Percentiles rank a stretch among this genome's conserved stretches.
These are phyloP conservation scores for Nipponia nippon DNA, from an alignment of 2,113 vertebrate genomes.

Conservation along the genomic window DNA sequence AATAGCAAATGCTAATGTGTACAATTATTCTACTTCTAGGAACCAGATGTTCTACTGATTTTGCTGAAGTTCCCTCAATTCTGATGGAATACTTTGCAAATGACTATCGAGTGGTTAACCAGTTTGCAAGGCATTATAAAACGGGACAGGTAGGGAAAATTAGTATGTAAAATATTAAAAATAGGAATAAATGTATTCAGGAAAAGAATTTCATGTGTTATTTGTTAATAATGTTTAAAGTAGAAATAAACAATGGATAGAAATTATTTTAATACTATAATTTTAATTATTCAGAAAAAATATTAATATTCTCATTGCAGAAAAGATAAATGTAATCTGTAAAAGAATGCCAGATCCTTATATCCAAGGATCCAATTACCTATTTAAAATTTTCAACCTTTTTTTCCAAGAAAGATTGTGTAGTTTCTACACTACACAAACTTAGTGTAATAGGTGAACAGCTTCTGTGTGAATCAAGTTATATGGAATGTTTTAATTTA, in stretches of 20 bases:
- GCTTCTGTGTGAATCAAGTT: neutral
- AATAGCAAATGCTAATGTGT: neutral
- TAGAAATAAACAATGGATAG: neutral
- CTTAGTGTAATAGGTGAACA: neutral
- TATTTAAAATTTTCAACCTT: neutral
- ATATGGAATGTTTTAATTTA: neutral
- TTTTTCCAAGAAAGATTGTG: neutral
- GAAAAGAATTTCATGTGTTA: neutral
- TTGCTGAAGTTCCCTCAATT: slow-evolving; percentile 96
- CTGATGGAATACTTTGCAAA: slow-evolving; percentile 98
- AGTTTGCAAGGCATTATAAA: slow-evolving; percentile 94
- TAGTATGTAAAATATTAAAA: neutral
- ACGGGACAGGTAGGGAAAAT: slow-evolving; percentile 87
- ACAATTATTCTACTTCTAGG: slow-evolving; percentile 71
- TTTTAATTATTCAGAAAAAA: neutral
- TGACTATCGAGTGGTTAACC: slow-evolving; percentile 92
- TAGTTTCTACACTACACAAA: neutral
- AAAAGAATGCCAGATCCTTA: neutral
- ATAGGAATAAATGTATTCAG: neutral
- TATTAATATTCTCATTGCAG: neutral
- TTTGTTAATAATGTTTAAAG: neutral
- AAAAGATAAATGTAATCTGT: neutral
- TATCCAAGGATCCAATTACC: neutral
- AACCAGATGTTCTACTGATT: slow-evolving; percentile 95
- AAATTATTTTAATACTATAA: neutral